Conservation (phyloP, 2,797 vertebrate species). For the Carapus acus region DNA sequence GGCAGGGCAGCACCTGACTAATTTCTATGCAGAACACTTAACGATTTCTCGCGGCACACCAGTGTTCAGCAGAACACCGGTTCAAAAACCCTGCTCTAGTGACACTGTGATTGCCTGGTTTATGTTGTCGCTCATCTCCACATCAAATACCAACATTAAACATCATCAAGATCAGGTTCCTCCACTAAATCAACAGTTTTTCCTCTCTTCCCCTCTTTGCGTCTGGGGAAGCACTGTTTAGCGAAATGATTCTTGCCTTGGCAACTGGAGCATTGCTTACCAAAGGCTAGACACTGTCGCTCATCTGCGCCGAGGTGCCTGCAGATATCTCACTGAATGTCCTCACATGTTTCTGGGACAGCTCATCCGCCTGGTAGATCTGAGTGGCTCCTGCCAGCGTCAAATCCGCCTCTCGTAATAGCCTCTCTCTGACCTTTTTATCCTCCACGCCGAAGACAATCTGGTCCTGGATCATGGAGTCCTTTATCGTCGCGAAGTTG, state of each 20-base stretch:
- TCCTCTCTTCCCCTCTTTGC: background rate
- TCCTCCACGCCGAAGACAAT: slow-evolving; percentile 1
- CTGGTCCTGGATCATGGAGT: slow-evolving; percentile 4
- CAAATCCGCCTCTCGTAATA: slow-evolving; percentile 6
- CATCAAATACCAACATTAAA: slow-evolving; percentile 26
- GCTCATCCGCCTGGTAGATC: slow-evolving; percentile 18
- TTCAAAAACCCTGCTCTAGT: no score
- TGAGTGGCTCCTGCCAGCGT: slow-evolving; percentile 7
- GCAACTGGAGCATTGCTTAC: slow-evolving; percentile 15
- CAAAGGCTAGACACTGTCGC: slow-evolving; percentile 13
- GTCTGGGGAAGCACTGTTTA: slow-evolving; percentile 12
- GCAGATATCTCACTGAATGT: slow-evolving; percentile 24
- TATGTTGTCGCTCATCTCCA: background rate
- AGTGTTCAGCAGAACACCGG: no score
- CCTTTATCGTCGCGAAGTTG: slow-evolving; percentile 1
- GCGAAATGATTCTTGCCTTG: slow-evolving; percentile 28
- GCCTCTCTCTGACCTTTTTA: background rate
- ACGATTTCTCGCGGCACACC: no score
- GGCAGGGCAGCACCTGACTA: no score
- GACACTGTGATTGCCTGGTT: no score
- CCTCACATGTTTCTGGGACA: slow-evolving; percentile 17
- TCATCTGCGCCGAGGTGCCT: slow-evolving; percentile 10
- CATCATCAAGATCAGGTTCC: slow-evolving; percentile 13
- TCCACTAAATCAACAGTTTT: slow-evolving; percentile 5
- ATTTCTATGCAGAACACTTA: no score